Conservation (phyloP, 2,888 invertebrate species). For the Ischnura elegans region DNA sequence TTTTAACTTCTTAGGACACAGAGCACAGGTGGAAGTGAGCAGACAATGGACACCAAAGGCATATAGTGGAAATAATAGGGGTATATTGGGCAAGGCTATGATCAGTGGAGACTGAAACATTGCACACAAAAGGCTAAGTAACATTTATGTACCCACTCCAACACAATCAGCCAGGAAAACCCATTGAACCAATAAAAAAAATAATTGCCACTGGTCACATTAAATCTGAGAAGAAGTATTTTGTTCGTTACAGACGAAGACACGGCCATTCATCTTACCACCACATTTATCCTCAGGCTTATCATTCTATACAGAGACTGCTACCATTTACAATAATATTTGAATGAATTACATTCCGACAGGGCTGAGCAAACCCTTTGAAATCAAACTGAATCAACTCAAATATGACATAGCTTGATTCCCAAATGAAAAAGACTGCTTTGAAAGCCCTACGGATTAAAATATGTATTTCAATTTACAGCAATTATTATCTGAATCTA, state of each 20-base stretch:
- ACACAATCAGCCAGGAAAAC: conserved; percentile 61
- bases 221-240: conserved; percentile 12
- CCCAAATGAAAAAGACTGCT: no score
- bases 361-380: no score
- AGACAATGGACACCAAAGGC: conserved; percentile 33
- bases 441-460: no score
- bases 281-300: conserved; percentile 17
- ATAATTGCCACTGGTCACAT: conserved; percentile 55
- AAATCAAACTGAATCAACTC: no score
- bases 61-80: conserved; percentile 34
- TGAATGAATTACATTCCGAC: neutral
- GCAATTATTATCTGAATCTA: no score
- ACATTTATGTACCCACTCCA: conserved; percentile 62
- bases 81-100: conserved; percentile 52
- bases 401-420: neutral
- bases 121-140: conserved; percentile 60
- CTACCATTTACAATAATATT: neutral
- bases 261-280: conserved; percentile 51
- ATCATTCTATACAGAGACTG: neutral
- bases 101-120: conserved; percentile 61
- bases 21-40: conserved; percentile 46
- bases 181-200: conserved; percentile 51
- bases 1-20: neutral
- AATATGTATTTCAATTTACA: no score
- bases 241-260: conserved; percentile 31